Conservation (phyloP, 2,888 invertebrate species). For the Elegia similella region DNA sequence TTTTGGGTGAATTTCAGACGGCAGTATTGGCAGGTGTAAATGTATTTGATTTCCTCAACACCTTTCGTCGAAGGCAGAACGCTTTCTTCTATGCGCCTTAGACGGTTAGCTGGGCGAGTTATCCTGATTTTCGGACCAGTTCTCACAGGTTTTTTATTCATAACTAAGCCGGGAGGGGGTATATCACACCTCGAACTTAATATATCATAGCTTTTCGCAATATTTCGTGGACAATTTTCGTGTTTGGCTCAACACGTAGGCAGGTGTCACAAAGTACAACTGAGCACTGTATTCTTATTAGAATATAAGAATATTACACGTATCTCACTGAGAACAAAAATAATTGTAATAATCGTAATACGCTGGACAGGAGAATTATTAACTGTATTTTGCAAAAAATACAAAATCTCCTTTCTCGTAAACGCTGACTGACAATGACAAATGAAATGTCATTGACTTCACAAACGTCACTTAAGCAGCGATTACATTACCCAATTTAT, state of each 20-base stretch:
- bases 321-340: neutral
- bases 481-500: too few relatives aligned
- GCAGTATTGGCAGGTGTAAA: constrained; percentile 71
- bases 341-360: neutral
- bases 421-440: neutral
- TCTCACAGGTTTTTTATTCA: constrained; percentile 67
- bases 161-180: constrained; percentile 39
- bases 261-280: neutral
- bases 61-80: constrained; percentile 21
- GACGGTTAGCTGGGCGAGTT: constrained; percentile 52
- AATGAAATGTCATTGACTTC: constrained; percentile 1
- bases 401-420: constrained; percentile 4
- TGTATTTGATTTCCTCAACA: constrained; percentile 52
- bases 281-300: neutral
- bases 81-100: constrained; percentile 47
- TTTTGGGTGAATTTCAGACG: constrained; percentile 68
- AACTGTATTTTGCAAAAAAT: constrained; percentile 2
- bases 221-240: neutral
- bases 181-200: constrained; percentile 7
- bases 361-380: neutral
- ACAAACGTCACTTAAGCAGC: neutral
- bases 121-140: constrained; percentile 68
- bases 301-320: neutral
- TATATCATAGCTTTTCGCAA: constrained; percentile 15
- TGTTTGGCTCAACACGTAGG: constrained; percentile 14